phyloP scores from a whole-genome alignment of 2,797 vertebrate genomes.

The Oreonectes daqikongensis region DNA sequence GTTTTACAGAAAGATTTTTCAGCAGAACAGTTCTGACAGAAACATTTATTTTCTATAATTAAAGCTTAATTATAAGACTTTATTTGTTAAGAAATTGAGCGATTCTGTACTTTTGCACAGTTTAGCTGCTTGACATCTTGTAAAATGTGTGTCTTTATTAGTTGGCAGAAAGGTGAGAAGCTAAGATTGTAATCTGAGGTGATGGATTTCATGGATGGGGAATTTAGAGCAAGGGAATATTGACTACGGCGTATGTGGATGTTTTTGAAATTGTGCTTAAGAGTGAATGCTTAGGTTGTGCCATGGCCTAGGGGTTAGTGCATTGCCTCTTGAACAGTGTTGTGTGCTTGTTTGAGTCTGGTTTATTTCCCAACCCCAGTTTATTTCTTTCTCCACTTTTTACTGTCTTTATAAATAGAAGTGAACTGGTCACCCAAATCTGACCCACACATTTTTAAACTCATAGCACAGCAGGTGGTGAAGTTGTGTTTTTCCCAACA shows the following conservation, averaged over 20 bases:
- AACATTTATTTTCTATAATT: background rate
- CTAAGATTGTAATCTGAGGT: background rate
- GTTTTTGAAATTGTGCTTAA: conserved; percentile 29
- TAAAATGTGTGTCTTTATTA: background rate
- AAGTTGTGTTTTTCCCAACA: background rate
- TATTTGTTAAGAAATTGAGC: background rate
- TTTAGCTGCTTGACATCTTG: background rate
- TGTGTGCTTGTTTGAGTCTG: background rate
- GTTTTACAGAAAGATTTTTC: conserved; percentile 4
- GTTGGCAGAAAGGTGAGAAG: background rate
- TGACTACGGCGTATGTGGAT: background rate
- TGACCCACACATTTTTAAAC: background rate
- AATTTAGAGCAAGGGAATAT: background rate
- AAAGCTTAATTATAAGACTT: background rate
- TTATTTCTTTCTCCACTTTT: too few species aligned
- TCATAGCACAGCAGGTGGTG: conserved; percentile 1
- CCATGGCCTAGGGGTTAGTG: conserved; percentile 12
- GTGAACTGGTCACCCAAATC: background rate
- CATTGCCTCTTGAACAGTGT: background rate
- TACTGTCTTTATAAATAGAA: background rate
- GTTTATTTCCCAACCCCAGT: background rate
- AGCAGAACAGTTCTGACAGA: background rate
- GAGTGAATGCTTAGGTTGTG: background rate
- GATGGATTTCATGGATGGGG: background rate
- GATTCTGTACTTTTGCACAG: background rate